Conservation (phyloP, 2,888 invertebrate genomes). For the Oligia latruncula region DNA sequence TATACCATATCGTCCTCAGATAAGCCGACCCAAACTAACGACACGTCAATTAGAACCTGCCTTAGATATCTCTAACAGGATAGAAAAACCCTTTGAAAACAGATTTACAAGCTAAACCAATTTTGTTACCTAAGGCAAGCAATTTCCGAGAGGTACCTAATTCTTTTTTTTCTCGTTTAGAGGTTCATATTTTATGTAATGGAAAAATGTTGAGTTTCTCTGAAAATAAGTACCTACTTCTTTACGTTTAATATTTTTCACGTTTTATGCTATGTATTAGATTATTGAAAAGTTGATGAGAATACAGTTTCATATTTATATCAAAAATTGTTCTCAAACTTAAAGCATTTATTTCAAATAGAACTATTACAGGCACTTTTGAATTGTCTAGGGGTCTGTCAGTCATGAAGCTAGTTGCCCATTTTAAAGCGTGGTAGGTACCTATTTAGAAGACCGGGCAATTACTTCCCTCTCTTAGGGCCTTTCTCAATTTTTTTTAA, state of each 20-base stretch:
- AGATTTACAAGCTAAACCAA: constrained; percentile 49
- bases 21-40: constrained; percentile 47
- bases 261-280: neutral
- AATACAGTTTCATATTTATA: neutral
- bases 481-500: neutral
- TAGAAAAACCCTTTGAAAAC: constrained; percentile 38
- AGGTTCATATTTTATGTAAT: constrained; percentile 30
- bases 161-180: constrained; percentile 14
- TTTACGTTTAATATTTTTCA: constrained; percentile 6
- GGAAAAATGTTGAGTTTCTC: neutral
- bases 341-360: neutral
- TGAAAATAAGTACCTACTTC: neutral
- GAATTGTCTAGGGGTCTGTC: neutral
- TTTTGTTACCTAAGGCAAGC: constrained; percentile 39
- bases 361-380: neutral
- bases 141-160: constrained; percentile 47
- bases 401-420: too few species aligned
- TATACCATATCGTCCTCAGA: constrained; percentile 26
- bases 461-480: too few species aligned
- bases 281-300: constrained; percentile 6
- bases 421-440: too few species aligned
- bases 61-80: constrained; percentile 24
- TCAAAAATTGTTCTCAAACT: neutral
- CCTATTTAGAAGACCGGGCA: too few species aligned
- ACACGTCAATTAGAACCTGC: constrained; percentile 50